Base-by-base conservation (phyloP, 2,113 vertebrate species). In the Hassar affinis region DNA sequence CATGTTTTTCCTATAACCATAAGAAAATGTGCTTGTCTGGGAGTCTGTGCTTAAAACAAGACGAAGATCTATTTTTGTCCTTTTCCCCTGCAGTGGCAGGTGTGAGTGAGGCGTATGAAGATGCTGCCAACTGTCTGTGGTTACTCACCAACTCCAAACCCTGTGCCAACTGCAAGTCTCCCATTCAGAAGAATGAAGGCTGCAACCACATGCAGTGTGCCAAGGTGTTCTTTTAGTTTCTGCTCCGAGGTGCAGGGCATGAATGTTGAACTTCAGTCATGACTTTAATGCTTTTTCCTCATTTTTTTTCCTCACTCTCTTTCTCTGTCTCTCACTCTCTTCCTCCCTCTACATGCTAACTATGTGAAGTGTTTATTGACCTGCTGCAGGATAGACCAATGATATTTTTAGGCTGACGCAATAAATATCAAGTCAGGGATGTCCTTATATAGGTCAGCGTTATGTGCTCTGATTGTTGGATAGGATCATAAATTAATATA, bases 141-240 rank as follows among this genome's bases (percentile, higher is more conserved):
- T 90, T 99, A 86, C 94, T 99, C 84, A 96, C 96, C 4, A 99
- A 99, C 94, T 95, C 97, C 85, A 99, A 99, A 89, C 92, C 98
- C 4, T 99, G 98, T 51, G 96, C 98, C 91, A 99, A 97, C 89
- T 99, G 98, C 94, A 99, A 99, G 91, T 99, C 98, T 84, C 97
- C 98, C 0, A 99, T 99, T 90, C 98, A 99, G 94, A 99, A 99
- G 94, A 99, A 99, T 0, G 98, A 99, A 88, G 98, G 98, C 86
- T 99, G 98, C 91, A 99, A 99, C 91, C 98, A 99, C 92, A 99
- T 99, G 98, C 97, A 99, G 81, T 99, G 98, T 93, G 96, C 97
- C 81, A 99, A 99, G 97, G 98, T 99, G 51, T 30, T 66, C 30
- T 51, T 79, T 54, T 52, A 15, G 10, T 66, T 52, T 66, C 14